These are phyloP conservation scores for Heteropelma amictum DNA, from an alignment of 2,888 invertebrate species.

Conservation along the genomic window DNA sequence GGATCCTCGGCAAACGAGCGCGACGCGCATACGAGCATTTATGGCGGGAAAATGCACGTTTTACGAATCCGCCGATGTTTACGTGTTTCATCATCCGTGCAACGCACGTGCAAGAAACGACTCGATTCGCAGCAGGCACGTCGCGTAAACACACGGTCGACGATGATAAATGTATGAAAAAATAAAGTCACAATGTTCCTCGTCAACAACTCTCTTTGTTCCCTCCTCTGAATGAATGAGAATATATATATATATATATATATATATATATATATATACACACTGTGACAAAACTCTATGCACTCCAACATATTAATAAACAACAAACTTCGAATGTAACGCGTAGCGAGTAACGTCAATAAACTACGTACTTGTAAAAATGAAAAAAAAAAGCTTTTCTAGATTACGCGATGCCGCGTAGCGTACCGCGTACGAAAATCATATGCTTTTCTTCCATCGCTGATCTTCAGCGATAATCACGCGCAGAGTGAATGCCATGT, in stretches of 20 bases:
- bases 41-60: conserved; percentile 71
- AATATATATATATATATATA: too few relatives aligned
- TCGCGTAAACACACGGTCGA: too few relatives aligned
- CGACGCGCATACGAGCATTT: conserved; percentile 63
- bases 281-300: too few relatives aligned
- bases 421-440: not conserved
- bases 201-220: too few relatives aligned
- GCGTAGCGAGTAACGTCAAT: conserved; percentile 56
- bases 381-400: conserved; percentile 44
- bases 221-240: too few relatives aligned
- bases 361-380: conserved; percentile 59
- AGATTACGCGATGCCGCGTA: conserved; percentile 22
- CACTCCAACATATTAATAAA: conserved; percentile 22
- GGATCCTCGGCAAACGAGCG: conserved; percentile 41
- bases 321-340: conserved; percentile 46
- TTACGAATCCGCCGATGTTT: conserved; percentile 26
- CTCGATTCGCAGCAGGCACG: too few relatives aligned
- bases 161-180: too few relatives aligned
- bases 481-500: too few relatives aligned
- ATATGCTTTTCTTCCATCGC: not conserved
- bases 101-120: conserved; percentile 13
- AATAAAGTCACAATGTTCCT: too few relatives aligned
- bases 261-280: conserved; percentile 5
- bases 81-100: conserved; percentile 1
- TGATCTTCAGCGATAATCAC: not conserved